phyloP scores from a whole-genome alignment of 2,888 invertebrate genomes.

The Eupithecia tripunctaria region DNA sequence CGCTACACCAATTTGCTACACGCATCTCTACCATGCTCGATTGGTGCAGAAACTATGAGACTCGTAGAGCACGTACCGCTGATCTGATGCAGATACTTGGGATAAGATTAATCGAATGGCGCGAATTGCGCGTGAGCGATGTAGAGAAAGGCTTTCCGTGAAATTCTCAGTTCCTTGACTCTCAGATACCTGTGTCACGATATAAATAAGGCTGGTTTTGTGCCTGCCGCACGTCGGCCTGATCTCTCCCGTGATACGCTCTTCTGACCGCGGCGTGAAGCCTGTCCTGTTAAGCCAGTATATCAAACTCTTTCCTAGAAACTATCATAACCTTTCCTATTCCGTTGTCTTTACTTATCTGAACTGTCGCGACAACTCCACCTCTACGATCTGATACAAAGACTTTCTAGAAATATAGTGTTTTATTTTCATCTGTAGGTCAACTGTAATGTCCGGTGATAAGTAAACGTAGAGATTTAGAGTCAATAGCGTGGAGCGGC shows the following conservation, averaged over 20 bases:
- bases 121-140: slow-evolving; percentile 57
- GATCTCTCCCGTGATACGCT: slow-evolving; percentile 59
- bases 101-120: slow-evolving; percentile 63
- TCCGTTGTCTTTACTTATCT: slow-evolving; percentile 38
- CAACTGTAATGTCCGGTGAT: slow-evolving; percentile 34
- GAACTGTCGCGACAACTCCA: slow-evolving; percentile 25
- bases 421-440: slow-evolving; percentile 36
- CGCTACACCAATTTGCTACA: slow-evolving; percentile 62
- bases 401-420: slow-evolving; percentile 32
- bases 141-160: slow-evolving; percentile 59
- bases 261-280: slow-evolving; percentile 45
- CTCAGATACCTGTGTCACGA: slow-evolving; percentile 62
- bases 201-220: slow-evolving; percentile 47
- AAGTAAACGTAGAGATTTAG: slow-evolving; percentile 56
- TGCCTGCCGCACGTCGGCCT: slow-evolving; percentile 56
- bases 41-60: slow-evolving; percentile 46
- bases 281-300: slow-evolving; percentile 42
- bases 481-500: slow-evolving; percentile 58
- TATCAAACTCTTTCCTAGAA: slow-evolving; percentile 46
- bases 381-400: slow-evolving; percentile 23
- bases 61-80: slow-evolving; percentile 48
- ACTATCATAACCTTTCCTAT: slow-evolving; percentile 35
- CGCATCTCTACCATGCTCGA: slow-evolving; percentile 48
- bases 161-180: slow-evolving; percentile 61
- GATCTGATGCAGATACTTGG: slow-evolving; percentile 53